Evolutionary conservation across 2,797 vertebrate genomes (phyloP).

Genomic region (Tolypeutes matacus): DNA sequence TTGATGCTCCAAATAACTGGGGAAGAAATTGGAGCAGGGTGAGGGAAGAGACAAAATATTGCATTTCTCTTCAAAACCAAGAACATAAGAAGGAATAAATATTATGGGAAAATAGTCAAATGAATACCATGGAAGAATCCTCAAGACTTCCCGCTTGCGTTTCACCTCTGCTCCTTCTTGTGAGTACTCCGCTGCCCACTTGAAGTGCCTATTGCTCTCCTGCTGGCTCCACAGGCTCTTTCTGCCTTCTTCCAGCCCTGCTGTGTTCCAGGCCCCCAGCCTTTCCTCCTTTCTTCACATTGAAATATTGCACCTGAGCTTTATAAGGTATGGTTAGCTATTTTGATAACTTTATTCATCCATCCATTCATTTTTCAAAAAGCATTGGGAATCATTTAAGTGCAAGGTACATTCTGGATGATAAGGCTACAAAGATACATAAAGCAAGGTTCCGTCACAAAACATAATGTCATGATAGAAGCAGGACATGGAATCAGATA

Average conservation of each 20-base stretch:
- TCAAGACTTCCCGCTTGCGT: neutral
- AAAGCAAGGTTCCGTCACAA: neutral
- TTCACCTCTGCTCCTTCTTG: neutral
- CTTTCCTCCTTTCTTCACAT: neutral
- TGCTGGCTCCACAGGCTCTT: neutral
- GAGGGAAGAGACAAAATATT: neutral
- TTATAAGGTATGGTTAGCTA: neutral
- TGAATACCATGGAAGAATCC: neutral
- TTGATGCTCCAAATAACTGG: neutral
- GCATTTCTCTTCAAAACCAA: neutral
- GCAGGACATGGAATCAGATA: neutral
- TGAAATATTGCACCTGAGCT: neutral
- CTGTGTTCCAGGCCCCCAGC: neutral
- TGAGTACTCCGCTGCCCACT: neutral
- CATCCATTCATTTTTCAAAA: neutral
- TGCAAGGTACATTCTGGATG: neutral
- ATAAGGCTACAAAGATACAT: neutral
- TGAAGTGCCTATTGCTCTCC: neutral
- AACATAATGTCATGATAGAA: neutral
- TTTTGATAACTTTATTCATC: neutral
- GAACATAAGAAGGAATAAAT: neutral
- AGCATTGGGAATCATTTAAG: neutral
- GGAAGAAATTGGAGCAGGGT: neutral
- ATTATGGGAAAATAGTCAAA: neutral
- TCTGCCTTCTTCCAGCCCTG: neutral